Conservation (phyloP, 2,113 vertebrate genomes). For the Lates calcarifer region DNA sequence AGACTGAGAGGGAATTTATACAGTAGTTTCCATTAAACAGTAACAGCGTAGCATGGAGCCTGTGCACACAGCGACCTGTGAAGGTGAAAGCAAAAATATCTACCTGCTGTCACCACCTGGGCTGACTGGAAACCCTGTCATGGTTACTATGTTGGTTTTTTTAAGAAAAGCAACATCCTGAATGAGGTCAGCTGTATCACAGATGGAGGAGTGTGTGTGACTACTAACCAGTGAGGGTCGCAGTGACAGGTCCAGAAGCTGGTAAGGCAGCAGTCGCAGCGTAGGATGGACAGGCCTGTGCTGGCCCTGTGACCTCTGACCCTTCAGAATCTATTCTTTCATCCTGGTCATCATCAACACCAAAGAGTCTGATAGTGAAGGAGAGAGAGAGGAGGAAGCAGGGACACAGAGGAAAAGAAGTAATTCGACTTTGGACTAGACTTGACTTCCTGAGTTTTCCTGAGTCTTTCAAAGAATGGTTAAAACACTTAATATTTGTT, state of each 20-base stretch:
- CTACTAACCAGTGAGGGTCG: constrained; percentile 90
- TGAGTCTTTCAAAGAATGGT: neutral
- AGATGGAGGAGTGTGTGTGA: neutral
- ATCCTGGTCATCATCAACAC: constrained; percentile 76
- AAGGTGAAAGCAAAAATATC: too few relatives aligned
- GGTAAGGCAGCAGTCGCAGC: constrained; percentile 93
- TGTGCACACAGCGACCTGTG: neutral
- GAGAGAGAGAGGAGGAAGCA: neutral
- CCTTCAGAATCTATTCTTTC: constrained; percentile 80
- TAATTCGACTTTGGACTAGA: neutral
- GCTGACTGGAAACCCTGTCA: too few relatives aligned
- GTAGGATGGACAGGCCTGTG: constrained; percentile 87
- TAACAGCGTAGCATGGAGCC: neutral
- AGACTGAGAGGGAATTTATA: neutral
- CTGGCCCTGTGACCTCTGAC: constrained; percentile 80
- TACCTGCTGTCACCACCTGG: too few relatives aligned
- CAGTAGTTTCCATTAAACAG: neutral
- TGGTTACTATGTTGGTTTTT: too few relatives aligned
- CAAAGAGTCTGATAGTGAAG: constrained; percentile 84
- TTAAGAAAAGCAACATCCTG: neutral
- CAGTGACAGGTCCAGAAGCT: constrained; percentile 84
- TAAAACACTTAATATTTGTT: neutral
- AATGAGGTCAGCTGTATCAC: neutral
- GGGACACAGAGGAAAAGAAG: neutral
- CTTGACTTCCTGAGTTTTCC: neutral